Evolutionary conservation across 1,140 invertebrate genomes (phyloP).

Genomic region (Bursaphelenchus mucronatus): DNA sequence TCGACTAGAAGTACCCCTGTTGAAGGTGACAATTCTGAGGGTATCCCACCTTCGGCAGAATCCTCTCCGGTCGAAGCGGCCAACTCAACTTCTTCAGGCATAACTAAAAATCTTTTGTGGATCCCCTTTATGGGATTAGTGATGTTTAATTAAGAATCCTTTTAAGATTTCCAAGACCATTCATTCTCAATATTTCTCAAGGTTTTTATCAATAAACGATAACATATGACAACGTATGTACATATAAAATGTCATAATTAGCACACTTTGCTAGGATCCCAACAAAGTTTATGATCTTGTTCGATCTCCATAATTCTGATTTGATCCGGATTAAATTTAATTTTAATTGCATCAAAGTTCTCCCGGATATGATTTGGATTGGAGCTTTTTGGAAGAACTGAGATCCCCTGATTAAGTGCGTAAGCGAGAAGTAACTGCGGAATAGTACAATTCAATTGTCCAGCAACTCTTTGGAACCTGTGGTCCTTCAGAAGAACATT

Average conservation of each 20-base stretch:
- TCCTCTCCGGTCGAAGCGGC: too few relatives aligned
- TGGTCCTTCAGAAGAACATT: conserved; percentile 33
- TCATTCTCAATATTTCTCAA: too few relatives aligned
- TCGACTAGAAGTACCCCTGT: too few relatives aligned
- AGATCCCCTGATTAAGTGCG: conserved; percentile 35
- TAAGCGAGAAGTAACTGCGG: conserved; percentile 43
- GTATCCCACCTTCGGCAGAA: too few relatives aligned
- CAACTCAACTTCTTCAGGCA: too few relatives aligned
- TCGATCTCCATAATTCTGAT: conserved; percentile 5
- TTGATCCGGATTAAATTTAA: conserved; percentile 11
- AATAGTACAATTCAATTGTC: conserved; percentile 32
- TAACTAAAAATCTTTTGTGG: too few relatives aligned
- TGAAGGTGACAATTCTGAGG: too few relatives aligned
- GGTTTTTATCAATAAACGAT: too few relatives aligned
- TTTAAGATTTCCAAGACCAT: too few relatives aligned
- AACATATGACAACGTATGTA: too few relatives aligned
- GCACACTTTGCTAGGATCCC: conserved; percentile 1
- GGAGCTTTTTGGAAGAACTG: conserved; percentile 42
- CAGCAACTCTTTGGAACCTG: conserved; percentile 31
- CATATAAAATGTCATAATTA: background rate
- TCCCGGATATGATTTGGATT: conserved; percentile 33
- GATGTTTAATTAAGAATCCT: too few relatives aligned
- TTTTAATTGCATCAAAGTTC: conserved; percentile 34
- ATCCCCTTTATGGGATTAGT: too few relatives aligned
- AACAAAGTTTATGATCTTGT: conserved; percentile 13